Conservation (phyloP, 2,797 vertebrate species). For the Gobio occitaniae region DNA sequence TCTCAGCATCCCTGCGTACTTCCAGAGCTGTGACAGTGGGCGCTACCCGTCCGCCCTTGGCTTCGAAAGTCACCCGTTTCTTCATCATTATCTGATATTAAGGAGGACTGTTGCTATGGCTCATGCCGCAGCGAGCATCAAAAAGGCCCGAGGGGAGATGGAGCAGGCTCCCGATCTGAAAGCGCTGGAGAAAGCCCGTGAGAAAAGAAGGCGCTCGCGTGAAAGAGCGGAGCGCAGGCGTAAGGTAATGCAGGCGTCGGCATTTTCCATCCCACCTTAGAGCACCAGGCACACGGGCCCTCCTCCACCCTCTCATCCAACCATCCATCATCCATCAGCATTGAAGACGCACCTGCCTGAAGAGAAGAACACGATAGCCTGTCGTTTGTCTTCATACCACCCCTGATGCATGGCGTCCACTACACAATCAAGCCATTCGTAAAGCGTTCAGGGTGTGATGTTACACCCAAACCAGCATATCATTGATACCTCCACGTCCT, state of each 20-base stretch:
- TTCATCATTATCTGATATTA: constrained; percentile 31
- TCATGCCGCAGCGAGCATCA: constrained; percentile 95
- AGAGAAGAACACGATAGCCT: background rate
- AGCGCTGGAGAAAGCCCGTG: constrained; percentile 87
- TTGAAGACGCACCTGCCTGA: background rate
- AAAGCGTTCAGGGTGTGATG: background rate
- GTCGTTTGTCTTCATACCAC: background rate
- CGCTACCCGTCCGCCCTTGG: constrained; percentile 67
- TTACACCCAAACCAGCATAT: background rate
- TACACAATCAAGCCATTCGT: background rate
- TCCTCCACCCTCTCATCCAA: constrained; percentile 54
- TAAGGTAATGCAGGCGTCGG: constrained; percentile 83
- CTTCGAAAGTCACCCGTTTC: constrained; percentile 62
- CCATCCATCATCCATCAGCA: constrained; percentile 30
- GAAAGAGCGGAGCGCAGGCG: constrained; percentile 92
- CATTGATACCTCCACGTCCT: background rate
- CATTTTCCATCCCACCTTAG: constrained; percentile 36
- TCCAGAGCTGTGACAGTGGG: constrained; percentile 48
- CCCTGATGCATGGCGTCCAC: constrained; percentile 13
- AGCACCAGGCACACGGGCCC: constrained; percentile 2
- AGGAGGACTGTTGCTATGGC: constrained; percentile 81
- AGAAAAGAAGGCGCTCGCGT: constrained; percentile 89
- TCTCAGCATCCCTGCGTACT: constrained; percentile 45
- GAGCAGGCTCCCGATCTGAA: constrained; percentile 89
- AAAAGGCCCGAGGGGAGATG: constrained; percentile 90